Base-by-base conservation (phyloP, 2,888 invertebrate species). In the Leuctra nigra region DNA sequence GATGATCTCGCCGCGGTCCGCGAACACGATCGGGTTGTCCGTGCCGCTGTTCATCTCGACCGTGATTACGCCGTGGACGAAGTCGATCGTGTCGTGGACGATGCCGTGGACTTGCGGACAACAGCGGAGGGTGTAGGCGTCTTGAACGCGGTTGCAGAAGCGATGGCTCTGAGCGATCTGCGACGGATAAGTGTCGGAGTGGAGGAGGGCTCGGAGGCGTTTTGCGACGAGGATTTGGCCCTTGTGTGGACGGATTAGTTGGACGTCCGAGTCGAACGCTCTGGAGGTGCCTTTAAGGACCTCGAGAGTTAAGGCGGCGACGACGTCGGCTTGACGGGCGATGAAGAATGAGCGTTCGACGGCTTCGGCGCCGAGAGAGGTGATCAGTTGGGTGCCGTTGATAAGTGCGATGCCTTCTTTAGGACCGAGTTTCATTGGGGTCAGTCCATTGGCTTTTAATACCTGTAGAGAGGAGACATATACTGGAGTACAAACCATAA, bases 381-480 rank as follows among this genome's bases (percentile, higher is more conserved):
- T 78, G 46, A 84, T 83, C 60, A 84, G 70, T 65, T 84, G 83
- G 11, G 84, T 84, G 36, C 83, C 84, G 68, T 84, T 84, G 63
- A 84, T 81, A 59, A 84, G 68, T 1, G 81, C 78, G 20, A 84
- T 65, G 1, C 82, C 83, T 72, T 84, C 84, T 69, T 84, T 84
- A 1, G 82, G 75, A 39, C 75, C 74, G 29, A 83, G 70, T 16
- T 69, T 68, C 58, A 84, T 72, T 6, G 81, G 80, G 55, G 72
- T 70, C 55, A 84, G 68, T 47, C 77, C 73, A 65, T 82, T 76
- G 29, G 73, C 71, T 66, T 80, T 76, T 54, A 83, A 66, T 2
- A 77, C 76, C 75, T 77, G 63, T 6, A 24, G 23, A 20, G 3
- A 47, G 2, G 9, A n/a, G n/a, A 7, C 11, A n/a, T n/a, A n/a